phyloP scores from a whole-genome alignment of 1,140 invertebrate genomes.

The Carposina sasakii region DNA sequence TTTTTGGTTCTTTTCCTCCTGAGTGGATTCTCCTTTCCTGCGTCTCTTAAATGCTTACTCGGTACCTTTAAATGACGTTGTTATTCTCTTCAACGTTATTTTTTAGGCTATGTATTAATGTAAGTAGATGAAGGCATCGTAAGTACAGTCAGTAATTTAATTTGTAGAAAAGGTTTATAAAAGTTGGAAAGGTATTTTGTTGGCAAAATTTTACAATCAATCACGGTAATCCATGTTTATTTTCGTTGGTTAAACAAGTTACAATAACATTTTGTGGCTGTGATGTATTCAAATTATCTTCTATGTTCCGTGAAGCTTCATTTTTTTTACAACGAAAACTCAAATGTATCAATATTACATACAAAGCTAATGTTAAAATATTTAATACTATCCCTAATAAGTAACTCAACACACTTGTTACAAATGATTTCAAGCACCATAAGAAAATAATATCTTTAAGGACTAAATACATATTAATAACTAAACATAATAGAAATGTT shows the following conservation, averaged over 20 bases:
- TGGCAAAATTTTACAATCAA: no score
- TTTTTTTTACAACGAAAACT: slow-evolving; percentile 32
- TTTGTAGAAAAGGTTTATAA: no score
- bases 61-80: no score
- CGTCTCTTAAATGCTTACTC: slow-evolving; percentile 3
- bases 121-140: no score
- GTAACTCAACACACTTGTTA: slow-evolving; percentile 37
- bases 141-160: no score
- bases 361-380: slow-evolving; percentile 41
- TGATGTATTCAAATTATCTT: no score
- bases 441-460: slow-evolving; percentile 50
- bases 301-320: slow-evolving; percentile 20
- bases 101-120: no score
- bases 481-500: slow-evolving; percentile 52
- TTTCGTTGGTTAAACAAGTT: no score
- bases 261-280: no score
- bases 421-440: slow-evolving; percentile 42
- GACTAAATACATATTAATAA: slow-evolving; percentile 54
- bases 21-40: neutral
- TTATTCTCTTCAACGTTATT: no score
- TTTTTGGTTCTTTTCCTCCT: slow-evolving; percentile 19
- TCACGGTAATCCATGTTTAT: no score
- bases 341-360: slow-evolving; percentile 38
- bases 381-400: slow-evolving; percentile 48
- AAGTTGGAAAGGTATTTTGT: no score